Evolutionary conservation across 2,797 vertebrate genomes (phyloP).

Genomic region (Microctenopoma stevenorrisi): DNA sequence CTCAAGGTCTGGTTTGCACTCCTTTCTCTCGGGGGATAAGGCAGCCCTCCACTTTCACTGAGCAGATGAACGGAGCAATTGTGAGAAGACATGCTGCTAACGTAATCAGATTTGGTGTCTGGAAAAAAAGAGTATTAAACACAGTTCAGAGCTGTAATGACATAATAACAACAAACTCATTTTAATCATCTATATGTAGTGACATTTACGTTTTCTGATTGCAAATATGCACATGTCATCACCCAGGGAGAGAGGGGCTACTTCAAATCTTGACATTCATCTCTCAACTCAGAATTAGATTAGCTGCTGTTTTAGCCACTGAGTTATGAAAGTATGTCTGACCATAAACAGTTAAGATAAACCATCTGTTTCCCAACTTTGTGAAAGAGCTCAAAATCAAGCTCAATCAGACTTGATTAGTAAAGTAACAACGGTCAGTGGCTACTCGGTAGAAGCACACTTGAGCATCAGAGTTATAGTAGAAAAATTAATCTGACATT

Average conservation of each 20-base stretch:
- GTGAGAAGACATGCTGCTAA: slow-evolving; percentile 57
- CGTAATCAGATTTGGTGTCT: slow-evolving; percentile 6
- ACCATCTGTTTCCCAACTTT: slow-evolving; percentile 25
- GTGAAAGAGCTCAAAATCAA: slow-evolving; percentile 5
- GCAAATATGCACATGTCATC: not conserved
- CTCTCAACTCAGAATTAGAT: slow-evolving; percentile 16
- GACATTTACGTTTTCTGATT: not conserved
- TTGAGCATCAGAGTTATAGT: not conserved
- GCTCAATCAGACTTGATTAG: slow-evolving; percentile 9
- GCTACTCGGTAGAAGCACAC: not conserved
- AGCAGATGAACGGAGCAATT: slow-evolving; percentile 80
- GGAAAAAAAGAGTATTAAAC: slow-evolving; percentile 11
- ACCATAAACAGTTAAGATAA: slow-evolving; percentile 12
- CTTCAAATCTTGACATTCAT: slow-evolving; percentile 16
- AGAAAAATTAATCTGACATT: too few relatives aligned
- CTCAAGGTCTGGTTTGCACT: slow-evolving; percentile 80
- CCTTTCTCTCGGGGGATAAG: slow-evolving; percentile 52
- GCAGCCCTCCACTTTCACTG: slow-evolving; percentile 30
- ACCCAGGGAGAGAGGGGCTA: slow-evolving; percentile 2
- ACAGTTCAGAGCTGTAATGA: not conserved
- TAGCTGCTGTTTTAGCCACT: slow-evolving; percentile 16
- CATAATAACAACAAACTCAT: not conserved
- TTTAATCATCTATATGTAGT: not conserved
- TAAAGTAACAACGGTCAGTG: not conserved
- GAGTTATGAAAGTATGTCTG: slow-evolving; percentile 24